phyloP scores from a whole-genome alignment of 2,888 invertebrate genomes.

The Lithophane semibrunnea region DNA sequence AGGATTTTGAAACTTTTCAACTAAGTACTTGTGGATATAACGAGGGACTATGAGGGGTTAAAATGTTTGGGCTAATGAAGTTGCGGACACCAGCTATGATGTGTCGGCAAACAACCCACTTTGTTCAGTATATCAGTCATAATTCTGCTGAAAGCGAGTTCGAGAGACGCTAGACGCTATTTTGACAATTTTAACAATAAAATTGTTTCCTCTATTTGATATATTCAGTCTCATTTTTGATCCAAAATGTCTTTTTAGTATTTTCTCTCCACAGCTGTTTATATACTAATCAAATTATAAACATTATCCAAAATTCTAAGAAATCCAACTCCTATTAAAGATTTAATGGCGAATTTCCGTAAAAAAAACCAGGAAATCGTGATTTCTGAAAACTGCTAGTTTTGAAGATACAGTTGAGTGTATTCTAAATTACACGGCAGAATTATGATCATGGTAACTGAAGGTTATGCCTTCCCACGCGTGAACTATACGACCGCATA shows the following conservation, averaged over 20 bases:
- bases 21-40: neutral
- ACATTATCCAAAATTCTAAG: neutral
- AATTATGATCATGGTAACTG: neutral
- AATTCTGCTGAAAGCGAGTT: neutral
- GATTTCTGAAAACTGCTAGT: neutral
- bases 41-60: neutral
- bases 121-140: neutral
- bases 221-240: neutral
- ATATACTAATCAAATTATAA: neutral
- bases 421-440: neutral
- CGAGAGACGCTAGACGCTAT: neutral
- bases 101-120: neutral
- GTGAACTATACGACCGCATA: constrained; percentile 18
- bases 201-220: too few species aligned
- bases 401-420: too few species aligned
- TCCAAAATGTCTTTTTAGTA: too few species aligned
- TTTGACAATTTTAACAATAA: neutral
- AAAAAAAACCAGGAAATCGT: neutral
- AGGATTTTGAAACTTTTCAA: constrained; percentile 5
- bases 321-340: neutral
- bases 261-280: neutral
- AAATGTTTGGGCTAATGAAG: neutral
- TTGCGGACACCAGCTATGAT: neutral
- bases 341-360: neutral
- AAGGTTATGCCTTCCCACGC: constrained; percentile 33